phyloP scores from a whole-genome alignment of 23 tunicate species.

The Ciona savignyi region DNA sequence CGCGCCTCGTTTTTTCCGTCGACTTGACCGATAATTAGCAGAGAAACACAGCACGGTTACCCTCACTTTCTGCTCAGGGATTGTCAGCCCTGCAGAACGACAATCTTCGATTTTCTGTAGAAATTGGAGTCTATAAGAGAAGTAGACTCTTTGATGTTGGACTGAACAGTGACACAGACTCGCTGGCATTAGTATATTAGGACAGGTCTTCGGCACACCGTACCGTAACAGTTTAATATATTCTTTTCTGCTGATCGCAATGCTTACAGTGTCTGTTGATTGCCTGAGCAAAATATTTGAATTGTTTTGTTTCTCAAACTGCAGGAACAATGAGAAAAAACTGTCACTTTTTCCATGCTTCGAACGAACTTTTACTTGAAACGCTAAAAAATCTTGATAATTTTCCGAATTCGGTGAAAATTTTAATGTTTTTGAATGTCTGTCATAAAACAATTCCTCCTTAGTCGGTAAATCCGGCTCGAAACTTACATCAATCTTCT shows the following conservation, averaged over 20 bases:
- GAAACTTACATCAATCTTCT: background rate
- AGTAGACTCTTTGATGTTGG: background rate
- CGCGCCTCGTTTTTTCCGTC: background rate
- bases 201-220: background rate
- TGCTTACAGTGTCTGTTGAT: background rate
- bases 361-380: background rate
- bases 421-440: background rate
- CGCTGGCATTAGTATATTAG: background rate
- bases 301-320: no score
- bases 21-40: background rate
- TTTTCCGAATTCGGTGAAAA: background rate
- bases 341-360: background rate
- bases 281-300: background rate
- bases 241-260: background rate
- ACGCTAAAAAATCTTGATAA: background rate
- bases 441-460: background rate
- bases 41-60: background rate
- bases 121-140: background rate
- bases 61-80: background rate
- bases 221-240: background rate
- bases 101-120: background rate
- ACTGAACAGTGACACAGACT: background rate
- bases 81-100: background rate
- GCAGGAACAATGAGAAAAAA: background rate
- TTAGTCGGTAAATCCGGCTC: background rate